Evolutionary conservation across 53 echinoderm and acorn worm genomes (phyloP).

Genomic region (Apostichopus leukothele): DNA sequence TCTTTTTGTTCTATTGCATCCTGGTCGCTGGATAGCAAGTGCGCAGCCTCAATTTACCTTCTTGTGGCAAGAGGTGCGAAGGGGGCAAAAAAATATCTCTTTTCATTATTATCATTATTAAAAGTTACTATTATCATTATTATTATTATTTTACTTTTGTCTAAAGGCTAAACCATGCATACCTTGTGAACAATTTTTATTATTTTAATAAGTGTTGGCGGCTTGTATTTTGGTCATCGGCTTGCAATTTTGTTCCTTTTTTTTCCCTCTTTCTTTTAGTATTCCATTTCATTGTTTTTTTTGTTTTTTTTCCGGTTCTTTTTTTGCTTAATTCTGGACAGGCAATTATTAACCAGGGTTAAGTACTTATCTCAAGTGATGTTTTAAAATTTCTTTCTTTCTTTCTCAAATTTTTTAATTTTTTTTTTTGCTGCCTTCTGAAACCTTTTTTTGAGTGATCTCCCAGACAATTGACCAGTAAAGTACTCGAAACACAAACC

Average conservation of each 20-base stretch:
- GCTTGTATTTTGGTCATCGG: conserved; percentile 12
- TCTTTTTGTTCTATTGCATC: not conserved
- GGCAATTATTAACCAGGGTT: conserved; percentile 39
- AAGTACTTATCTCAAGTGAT: conserved; percentile 8
- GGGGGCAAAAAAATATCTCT: too few relatives aligned
- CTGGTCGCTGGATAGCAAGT: not conserved
- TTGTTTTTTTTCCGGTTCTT: not conserved
- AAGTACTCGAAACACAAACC: not conserved
- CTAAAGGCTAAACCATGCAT: not conserved
- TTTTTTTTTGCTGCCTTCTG: not conserved
- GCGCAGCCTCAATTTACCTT: not conserved
- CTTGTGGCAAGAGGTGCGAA: too few relatives aligned
- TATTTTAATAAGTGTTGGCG: conserved; percentile 2
- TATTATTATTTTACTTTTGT: conserved; percentile 3
- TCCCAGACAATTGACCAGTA: too few relatives aligned
- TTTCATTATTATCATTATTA: too few relatives aligned
- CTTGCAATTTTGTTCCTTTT: conserved; percentile 34
- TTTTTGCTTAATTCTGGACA: conserved; percentile 31
- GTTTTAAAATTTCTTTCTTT: not conserved
- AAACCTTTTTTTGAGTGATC: too few relatives aligned
- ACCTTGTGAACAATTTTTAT: conserved; percentile 32
- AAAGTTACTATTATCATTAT: not conserved
- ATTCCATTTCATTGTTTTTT: conserved; percentile 13
- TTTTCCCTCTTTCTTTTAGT: conserved; percentile 20
- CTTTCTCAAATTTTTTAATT: not conserved